phyloP scores from a whole-genome alignment of 2,888 invertebrate genomes.

The Cephus sareptanus region DNA sequence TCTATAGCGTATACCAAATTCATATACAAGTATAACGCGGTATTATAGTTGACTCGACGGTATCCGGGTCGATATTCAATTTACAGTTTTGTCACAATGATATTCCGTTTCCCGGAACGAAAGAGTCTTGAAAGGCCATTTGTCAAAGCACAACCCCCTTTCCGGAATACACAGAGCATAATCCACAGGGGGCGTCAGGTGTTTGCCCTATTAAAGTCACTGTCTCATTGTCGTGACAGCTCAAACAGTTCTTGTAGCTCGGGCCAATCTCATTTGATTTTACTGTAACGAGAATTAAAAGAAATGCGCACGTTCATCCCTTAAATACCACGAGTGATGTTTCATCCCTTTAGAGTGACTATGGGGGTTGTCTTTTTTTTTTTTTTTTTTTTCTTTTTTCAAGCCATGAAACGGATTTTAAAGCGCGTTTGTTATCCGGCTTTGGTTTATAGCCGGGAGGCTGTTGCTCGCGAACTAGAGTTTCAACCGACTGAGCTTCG shows the following conservation, averaged over 20 bases:
- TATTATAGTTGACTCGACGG: neutral
- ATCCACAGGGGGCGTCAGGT: neutral
- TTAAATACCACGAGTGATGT: neutral
- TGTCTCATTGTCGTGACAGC: neutral
- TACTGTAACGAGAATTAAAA: neutral
- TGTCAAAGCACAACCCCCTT: neutral
- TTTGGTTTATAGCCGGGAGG: neutral
- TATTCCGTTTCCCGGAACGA: constrained; percentile 46
- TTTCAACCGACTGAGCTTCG: neutral
- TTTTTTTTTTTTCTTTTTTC: neutral
- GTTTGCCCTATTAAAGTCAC: constrained; percentile 4
- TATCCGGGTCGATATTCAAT: constrained; percentile 61
- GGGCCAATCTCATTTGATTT: neutral
- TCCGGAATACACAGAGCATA: neutral
- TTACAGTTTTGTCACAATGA: constrained; percentile 60
- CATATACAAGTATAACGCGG: neutral
- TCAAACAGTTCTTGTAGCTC: neutral
- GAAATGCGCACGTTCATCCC: neutral
- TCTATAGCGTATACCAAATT: neutral
- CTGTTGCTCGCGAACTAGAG: neutral
- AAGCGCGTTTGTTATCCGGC: neutral
- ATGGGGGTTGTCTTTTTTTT: neutral
- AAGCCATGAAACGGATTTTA: neutral
- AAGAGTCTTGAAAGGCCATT: neutral
- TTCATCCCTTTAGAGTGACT: neutral